Evolutionary conservation across 1,140 invertebrate genomes (phyloP).

Genomic region (Elymnias hypermnestra): DNA sequence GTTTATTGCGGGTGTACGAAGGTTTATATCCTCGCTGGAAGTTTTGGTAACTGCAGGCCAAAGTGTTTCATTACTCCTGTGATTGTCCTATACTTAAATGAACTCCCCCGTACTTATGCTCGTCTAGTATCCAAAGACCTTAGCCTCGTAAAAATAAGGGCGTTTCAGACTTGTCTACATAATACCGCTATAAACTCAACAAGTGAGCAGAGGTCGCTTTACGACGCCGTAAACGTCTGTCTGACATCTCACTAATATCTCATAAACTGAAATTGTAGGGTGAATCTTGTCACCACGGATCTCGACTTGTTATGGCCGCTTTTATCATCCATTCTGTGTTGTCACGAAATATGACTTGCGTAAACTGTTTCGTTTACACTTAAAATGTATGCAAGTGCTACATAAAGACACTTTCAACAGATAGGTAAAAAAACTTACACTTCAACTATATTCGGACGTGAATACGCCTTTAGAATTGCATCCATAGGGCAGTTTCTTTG

Average conservation of each 20-base stretch:
- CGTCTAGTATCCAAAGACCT: constrained; percentile 4
- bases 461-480: too few relatives aligned
- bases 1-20: too few relatives aligned
- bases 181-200: constrained; percentile 56
- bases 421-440: too few relatives aligned
- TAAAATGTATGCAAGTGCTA: not conserved
- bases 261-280: constrained; percentile 50
- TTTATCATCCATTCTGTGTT: constrained; percentile 17
- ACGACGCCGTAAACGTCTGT: constrained; percentile 62
- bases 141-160: constrained; percentile 27
- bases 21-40: too few relatives aligned
- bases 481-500: too few relatives aligned
- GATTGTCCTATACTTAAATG: constrained; percentile 8
- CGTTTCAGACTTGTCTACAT: constrained; percentile 26
- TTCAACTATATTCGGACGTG: too few relatives aligned
- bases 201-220: constrained; percentile 65
- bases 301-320: constrained; percentile 19
- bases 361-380: constrained; percentile 7
- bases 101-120: constrained; percentile 1
- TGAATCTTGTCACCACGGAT: constrained; percentile 35
- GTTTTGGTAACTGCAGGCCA: not conserved
- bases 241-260: constrained; percentile 69
- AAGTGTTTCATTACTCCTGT: constrained; percentile 7
- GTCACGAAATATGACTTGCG: constrained; percentile 9
- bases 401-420: too few relatives aligned